Base-by-base conservation (phyloP, 2,113 vertebrate genomes). In the Hoplias malabaricus region DNA sequence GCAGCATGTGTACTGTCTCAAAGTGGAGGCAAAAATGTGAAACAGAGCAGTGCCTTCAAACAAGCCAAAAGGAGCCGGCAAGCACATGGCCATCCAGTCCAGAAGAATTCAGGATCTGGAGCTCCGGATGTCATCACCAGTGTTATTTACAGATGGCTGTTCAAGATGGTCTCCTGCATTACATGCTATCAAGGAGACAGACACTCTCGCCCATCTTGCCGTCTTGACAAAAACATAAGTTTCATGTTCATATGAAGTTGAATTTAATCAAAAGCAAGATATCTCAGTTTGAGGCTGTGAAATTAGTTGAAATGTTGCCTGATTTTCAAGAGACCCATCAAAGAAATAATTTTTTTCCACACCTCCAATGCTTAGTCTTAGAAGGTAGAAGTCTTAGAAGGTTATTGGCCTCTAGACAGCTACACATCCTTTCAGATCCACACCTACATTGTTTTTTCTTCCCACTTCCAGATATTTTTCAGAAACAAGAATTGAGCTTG, bases 261-360 rank as follows among this genome's bases (percentile, higher is more conserved):
- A 65, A 42, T 50, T 80, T 73, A 61, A 72, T 79, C 68, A 79
- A 72, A 73, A n/a, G 66, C 63, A 42, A 61, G 66, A 69, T 69
- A 77, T 69, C 53, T 61, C 69, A 63, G 33, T 13, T 65, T n/a
- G 21, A 56, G 31, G 42, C 69, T 27, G 23, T 56, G 23, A 65
- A 72, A 54, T 72, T 50, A 73, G 36, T n/a, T n/a, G 33, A 21
- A n/a, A 4, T 19, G 59, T n/a, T n/a, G n/a, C n/a, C n/a, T n/a
- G n/a, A n/a, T n/a, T n/a, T n/a, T n/a, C n/a, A n/a, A n/a, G n/a
- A n/a, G n/a, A n/a, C n/a, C n/a, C n/a, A n/a, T n/a, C n/a, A n/a
- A n/a, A n/a, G n/a, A n/a, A n/a, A n/a, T n/a, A n/a, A n/a, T n/a
- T n/a, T n/a, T n/a, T n/a, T n/a, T n/a, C n/a, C n/a, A n/a, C n/a